Base-by-base conservation (phyloP, 2,113 vertebrate genomes). In the Scytalopus superciliaris region DNA sequence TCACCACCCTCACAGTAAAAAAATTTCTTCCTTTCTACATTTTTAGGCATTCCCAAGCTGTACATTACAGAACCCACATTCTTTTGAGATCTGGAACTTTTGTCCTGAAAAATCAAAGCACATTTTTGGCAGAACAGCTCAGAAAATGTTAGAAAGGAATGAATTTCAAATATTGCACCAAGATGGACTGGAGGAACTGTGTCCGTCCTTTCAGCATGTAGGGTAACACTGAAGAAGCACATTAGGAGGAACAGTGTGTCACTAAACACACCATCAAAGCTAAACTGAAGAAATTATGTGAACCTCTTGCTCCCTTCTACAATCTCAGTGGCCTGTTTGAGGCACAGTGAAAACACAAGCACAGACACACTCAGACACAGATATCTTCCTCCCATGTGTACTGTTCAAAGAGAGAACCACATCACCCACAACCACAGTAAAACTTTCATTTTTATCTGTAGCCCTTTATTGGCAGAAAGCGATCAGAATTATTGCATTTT, bases 301-400 rank as follows among this genome's bases (percentile, higher is more conserved):
- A 10, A 10, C 12, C 8, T 78, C 42, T 84, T 45, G 3, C 27
- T 88, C 31, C 18, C 28, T 57, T 52, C 31, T 62, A 14, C 25
- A 28, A 9, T 53, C 44, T 84, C 28, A 75, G n/a, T 2, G 3
- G n/a, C 15, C 28, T 22, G 84, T 91, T 60, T 4, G 5, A 84
- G 30, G n/a, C n/a, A 59, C 6, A 68, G 31, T 33, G 5, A 44
- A 21, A 93, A 87, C 56, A 49, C 12, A 84, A 66, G 37, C 24
- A 69, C 15, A 39, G 17, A 56, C 53, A 19, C 5, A 2, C n/a
- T 75, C 0, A 0, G 44, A 70, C 42, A 70, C 17, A 31, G 0
- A 5, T 10, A 35, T 45, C 44, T 81, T 76, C 59, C 5, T 89
- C 50, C 66, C 2, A 0, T 22, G 5, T n/a, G 19, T 23, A 24